Percentiles rank a stretch among this genome's conserved stretches.
Conservation (phyloP, 2,113 vertebrate species). For the Rhegmatorhina hoffmannsi region DNA sequence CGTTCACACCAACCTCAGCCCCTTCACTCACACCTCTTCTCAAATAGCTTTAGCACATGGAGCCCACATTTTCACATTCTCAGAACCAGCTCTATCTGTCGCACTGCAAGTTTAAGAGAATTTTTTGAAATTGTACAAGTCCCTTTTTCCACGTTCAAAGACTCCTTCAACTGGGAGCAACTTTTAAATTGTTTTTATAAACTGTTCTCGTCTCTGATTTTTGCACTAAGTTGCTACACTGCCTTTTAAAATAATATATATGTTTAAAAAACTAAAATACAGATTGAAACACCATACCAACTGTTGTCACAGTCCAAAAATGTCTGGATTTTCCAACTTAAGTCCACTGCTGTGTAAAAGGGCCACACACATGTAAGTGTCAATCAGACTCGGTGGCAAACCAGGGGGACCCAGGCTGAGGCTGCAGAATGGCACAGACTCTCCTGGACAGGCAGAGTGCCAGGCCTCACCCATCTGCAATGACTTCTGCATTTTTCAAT, state of each 20-base stretch:
- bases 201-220: background rate
- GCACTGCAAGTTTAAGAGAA: background rate
- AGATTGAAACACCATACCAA: conserved; percentile 58
- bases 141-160: background rate
- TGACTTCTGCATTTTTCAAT: background rate
- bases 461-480: conserved; percentile 16
- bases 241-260: background rate
- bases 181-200: background rate
- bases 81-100: conserved; percentile 39
- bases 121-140: background rate
- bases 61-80: conserved; percentile 60
- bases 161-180: background rate
- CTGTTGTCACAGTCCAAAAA: conserved; percentile 67
- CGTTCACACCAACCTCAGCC: conserved; percentile 61
- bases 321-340: conserved; percentile 71
- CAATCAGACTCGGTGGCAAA: conserved; percentile 63
- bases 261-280: conserved; percentile 15
- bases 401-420: conserved; percentile 42
- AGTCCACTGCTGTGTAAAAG: conserved; percentile 57
- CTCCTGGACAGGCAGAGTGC: conserved; percentile 16
- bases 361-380: conserved; percentile 70
- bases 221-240: background rate
- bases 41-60: conserved; percentile 71
- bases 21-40: conserved; percentile 70
- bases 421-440: conserved; percentile 54